phyloP scores from a whole-genome alignment of 2,113 vertebrate species.

The Gadus chalcogrammus region DNA sequence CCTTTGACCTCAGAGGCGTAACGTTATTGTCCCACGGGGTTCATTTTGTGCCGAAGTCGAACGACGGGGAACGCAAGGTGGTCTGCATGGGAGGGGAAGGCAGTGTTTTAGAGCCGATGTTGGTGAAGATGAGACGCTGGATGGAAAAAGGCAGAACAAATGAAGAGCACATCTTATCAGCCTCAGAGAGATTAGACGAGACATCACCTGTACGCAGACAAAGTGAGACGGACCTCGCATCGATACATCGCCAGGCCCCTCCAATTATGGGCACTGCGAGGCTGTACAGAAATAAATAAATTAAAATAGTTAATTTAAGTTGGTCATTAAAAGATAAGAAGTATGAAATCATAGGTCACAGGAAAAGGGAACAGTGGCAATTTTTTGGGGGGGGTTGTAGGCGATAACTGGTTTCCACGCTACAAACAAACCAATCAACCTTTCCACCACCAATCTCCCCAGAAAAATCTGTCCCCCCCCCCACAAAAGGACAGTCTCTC shows the following conservation, averaged over 20 bases:
- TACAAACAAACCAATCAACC: too few species aligned
- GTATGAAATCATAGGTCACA: constrained; percentile 60
- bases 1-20: constrained; percentile 24
- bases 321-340: constrained; percentile 74
- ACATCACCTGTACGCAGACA: constrained; percentile 45
- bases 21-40: too few species aligned
- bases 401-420: background rate
- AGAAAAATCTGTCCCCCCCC: too few species aligned
- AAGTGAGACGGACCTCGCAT: constrained; percentile 33
- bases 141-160: too few species aligned
- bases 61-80: too few species aligned
- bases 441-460: too few species aligned
- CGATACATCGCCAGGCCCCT: constrained; percentile 58
- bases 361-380: constrained; percentile 20
- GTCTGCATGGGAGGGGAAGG: too few species aligned
- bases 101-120: too few species aligned
- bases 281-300: constrained; percentile 14
- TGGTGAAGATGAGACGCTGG: too few species aligned
- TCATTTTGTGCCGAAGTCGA: too few species aligned
- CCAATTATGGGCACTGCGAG: constrained; percentile 48
- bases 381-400: constrained; percentile 6
- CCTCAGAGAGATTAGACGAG: constrained; percentile 45
- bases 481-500: too few species aligned
- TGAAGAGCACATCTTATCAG: too few species aligned
- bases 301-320: constrained; percentile 55